Evolutionary conservation across 2,888 invertebrate species (phyloP), one percentile per base, ranked within the genome.

Genomic region (Lymantria dispar): DNA sequence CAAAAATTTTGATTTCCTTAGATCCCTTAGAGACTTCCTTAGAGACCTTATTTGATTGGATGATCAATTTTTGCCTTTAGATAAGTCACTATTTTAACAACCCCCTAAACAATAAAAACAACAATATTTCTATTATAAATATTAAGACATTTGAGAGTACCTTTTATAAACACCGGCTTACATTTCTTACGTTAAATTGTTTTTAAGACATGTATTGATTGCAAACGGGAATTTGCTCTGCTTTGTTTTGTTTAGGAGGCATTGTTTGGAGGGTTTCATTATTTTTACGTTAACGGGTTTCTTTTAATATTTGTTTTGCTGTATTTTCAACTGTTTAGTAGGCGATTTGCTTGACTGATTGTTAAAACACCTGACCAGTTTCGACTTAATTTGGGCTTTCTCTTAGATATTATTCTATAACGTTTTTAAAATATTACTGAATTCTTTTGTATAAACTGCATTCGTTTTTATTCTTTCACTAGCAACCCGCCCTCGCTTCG

Each of bases 161-260:
- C 51, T 42, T 30, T 55, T 41, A 52, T 73, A 73, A 56, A 64
- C 59, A 63, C 68, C 39, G 74, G 70, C 68, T 72, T 70, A 66
- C 68, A 71, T 71, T 63, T 70, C 64, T 54, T 58, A 64, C 69
- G 72, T 64, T 62, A 70, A 78, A 82, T 79, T 80, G 80, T 83
- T 83, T 67, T 81, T 73, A 56, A 64, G 77, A 80, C 78, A 76
- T 67, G 64, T 83, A 85, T 85, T 80, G 84, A 84, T 83, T 81
- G 69, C 68, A 48, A 56, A 60, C 50, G 54, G 52, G 50, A 64
- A 64, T 72, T 74, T 69, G 60, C 68, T 62, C 52, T 63, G 56
- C 52, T 59, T 62, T 66, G 62, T 58, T 66, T 59, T 61, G 53
- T 56, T 63, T 15, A 59, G 47, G 45, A 46, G 52, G 52, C 41